These are phyloP conservation scores for Epinephelus coioides DNA, from an alignment of 2,797 vertebrate genomes.

Conservation along the genomic window DNA sequence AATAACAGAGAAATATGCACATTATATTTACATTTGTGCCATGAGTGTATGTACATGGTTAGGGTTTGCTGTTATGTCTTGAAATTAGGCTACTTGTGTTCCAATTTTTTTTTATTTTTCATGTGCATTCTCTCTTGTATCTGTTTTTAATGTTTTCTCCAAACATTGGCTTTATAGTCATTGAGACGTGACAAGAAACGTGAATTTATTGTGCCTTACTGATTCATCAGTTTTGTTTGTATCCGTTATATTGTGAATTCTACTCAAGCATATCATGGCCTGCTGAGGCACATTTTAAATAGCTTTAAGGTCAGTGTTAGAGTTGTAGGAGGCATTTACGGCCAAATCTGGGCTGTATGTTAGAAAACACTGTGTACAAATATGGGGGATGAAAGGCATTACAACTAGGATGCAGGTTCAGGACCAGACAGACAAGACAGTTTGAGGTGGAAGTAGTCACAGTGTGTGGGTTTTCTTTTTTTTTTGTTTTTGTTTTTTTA, in stretches of 20 bases:
- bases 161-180: background rate
- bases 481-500: fast-evolving
- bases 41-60: background rate
- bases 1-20: background rate
- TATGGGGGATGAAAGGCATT: background rate
- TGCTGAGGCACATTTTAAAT: background rate
- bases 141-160: background rate
- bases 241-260: background rate
- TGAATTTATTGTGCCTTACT: background rate
- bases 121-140: background rate
- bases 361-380: background rate
- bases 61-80: background rate
- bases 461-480: background rate
- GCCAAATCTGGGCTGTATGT: background rate
- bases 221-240: background rate
- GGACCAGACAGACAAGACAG: background rate
- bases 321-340: background rate
- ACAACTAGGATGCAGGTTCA: background rate
- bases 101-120: background rate
- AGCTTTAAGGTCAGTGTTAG: background rate
- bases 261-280: background rate
- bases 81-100: background rate
- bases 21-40: background rate
- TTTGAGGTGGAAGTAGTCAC: background rate
- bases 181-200: background rate